Conservation (phyloP, 1,140 invertebrate genomes). For the Diabrotica undecimpunctata region DNA sequence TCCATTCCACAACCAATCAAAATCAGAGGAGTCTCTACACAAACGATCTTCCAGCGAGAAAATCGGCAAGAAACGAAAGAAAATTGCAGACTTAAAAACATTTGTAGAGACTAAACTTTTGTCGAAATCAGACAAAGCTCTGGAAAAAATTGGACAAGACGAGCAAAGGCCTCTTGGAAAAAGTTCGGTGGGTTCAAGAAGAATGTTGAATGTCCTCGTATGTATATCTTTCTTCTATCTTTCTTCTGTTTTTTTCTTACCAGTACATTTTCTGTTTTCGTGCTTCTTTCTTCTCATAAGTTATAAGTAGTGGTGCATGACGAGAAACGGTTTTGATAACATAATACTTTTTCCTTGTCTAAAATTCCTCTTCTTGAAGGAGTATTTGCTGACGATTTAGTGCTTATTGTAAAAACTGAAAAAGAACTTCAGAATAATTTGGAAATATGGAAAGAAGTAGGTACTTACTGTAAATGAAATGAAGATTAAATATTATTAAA, state of each 20-base stretch:
- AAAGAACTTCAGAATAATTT: too few species aligned
- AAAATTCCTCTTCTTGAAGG: too few species aligned
- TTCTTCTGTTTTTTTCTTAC: conserved; percentile 24
- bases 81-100: conserved; percentile 83
- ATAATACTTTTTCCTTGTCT: too few species aligned
- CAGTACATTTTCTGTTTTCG: too few species aligned
- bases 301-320: neutral
- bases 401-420: too few species aligned
- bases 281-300: conserved; percentile 10
- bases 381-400: too few species aligned
- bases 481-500: too few species aligned
- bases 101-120: conserved; percentile 89
- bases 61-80: conserved; percentile 76
- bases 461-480: too few species aligned
- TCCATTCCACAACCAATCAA: conserved; percentile 47
- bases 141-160: conserved; percentile 84
- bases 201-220: conserved; percentile 39
- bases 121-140: conserved; percentile 84
- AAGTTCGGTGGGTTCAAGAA: conserved; percentile 50
- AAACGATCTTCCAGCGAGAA: conserved; percentile 73
- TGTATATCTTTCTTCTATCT: conserved; percentile 37
- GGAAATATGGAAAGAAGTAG: too few species aligned
- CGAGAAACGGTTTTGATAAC: too few species aligned
- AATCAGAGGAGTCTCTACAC: conserved; percentile 57
- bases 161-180: conserved; percentile 58